phyloP scores from a whole-genome alignment of 1,140 invertebrate genomes.

The Drosophila setifemur region DNA sequence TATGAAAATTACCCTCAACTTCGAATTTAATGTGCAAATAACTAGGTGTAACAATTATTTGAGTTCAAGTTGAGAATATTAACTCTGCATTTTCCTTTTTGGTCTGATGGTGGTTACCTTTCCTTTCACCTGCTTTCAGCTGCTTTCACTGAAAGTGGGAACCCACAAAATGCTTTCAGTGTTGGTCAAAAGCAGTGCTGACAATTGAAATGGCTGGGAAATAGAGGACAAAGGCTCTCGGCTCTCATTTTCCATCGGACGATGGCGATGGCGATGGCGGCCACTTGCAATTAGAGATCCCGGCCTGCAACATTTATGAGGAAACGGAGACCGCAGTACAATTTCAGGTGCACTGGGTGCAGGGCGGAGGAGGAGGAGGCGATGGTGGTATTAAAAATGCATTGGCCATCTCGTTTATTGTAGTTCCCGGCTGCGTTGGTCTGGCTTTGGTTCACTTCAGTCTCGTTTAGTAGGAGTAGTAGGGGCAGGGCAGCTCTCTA shows the following conservation, averaged over 20 bases:
- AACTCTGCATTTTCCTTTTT: too few relatives aligned
- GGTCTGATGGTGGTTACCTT: too few relatives aligned
- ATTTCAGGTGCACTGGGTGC: too few relatives aligned
- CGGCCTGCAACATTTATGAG: constrained; percentile 3
- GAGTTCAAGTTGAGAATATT: too few relatives aligned
- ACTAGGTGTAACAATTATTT: too few relatives aligned
- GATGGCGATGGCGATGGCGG: not conserved
- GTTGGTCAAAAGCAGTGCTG: not conserved
- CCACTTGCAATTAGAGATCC: not conserved
- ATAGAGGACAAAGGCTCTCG: not conserved
- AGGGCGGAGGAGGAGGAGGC: too few relatives aligned
- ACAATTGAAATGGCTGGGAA: not conserved
- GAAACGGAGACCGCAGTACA: not conserved
- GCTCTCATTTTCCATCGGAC: not conserved
- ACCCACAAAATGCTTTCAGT: constrained; percentile 1
- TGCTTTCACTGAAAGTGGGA: too few relatives aligned
- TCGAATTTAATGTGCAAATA: too few relatives aligned
- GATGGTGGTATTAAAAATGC: constrained; percentile 30
- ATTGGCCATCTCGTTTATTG: constrained; percentile 29
- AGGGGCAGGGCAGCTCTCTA: not conserved
- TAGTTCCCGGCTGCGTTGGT: not conserved
- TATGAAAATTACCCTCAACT: too few relatives aligned
- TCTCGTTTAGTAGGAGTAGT: constrained; percentile 15
- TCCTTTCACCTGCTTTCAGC: too few relatives aligned
- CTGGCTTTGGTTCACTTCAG: constrained; percentile 17